Evolutionary conservation across 2,797 vertebrate species (phyloP).

Genomic region (Anguilla megastoma): DNA sequence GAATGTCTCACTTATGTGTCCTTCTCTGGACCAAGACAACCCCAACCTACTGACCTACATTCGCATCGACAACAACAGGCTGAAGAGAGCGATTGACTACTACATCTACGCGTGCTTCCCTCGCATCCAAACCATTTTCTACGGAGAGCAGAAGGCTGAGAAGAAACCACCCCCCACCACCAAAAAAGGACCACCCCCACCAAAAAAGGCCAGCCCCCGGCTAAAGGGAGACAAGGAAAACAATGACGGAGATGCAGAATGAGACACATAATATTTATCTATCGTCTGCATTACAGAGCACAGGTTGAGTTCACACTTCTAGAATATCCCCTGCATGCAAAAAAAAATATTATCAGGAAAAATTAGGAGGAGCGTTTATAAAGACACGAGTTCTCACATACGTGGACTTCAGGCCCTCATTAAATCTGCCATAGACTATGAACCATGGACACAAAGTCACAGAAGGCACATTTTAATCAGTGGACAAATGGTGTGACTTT

Average conservation of each 20-base stretch:
- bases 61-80: slow-evolving; percentile 77
- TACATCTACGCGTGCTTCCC: slow-evolving; percentile 76
- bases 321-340: not conserved
- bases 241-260: not conserved
- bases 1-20: slow-evolving; percentile 77
- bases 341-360: not conserved
- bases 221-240: not conserved
- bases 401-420: not conserved
- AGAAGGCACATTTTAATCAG: not conserved
- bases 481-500: not conserved
- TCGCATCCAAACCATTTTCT: slow-evolving; percentile 73
- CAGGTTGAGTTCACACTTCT: not conserved
- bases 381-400: not conserved
- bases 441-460: not conserved
- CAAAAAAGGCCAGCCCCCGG: not conserved
- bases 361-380: not conserved
- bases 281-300: not conserved
- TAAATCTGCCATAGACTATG: not conserved
- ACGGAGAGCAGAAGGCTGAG: slow-evolving; percentile 74
- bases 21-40: slow-evolving; percentile 60
- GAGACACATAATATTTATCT: not conserved
- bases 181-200: slow-evolving; percentile 11
- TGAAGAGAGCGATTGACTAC: slow-evolving; percentile 69
- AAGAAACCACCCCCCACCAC: slow-evolving; percentile 13
- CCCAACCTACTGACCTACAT: slow-evolving; percentile 76